Base-by-base conservation (phyloP, 2,113 vertebrate species). In the Serilophus lunatus region DNA sequence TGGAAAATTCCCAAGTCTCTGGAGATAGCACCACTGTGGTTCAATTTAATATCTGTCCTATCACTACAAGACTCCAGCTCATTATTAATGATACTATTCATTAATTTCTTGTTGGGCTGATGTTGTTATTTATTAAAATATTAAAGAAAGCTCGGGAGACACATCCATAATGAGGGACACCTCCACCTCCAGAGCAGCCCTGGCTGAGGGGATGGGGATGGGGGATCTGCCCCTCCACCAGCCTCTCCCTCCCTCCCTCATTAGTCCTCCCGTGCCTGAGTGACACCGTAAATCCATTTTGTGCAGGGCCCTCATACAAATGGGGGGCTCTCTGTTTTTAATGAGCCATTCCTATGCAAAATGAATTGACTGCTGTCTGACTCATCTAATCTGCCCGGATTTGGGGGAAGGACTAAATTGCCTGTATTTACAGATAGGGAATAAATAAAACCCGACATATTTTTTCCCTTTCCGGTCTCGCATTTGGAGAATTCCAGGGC, bases 11-110 rank as follows among this genome's bases (percentile, higher is more conserved):
- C 98, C 96, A 98, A 98, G 98, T 99, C 99, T 99, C 99, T 96
- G 96, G 99, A 99, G 99, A 99, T 98, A 98, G 98, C 98, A 98
- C 98, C 98, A 98, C 98, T 98, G 98, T 98, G 98, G 98, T 99
- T 99, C 99, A 99, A 99, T 99, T 99, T 99, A 99, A 99, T 99
- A 99, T 99, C 99, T 98, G 98, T 98, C 98, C 99, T 98, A 99
- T 99, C 99, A 99, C 98, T 99, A 99, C 99, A 99, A 98, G 98
- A 97, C 98, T 98, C 97, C n/a, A 98, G 98, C 99, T 99, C 99
- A 99, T 99, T 99, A 99, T 99, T 99, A 99, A 99, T 99, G 99
- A 99, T 99, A 99, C 99, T 99, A 99, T 99, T 99, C 99, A 99
- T 99, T 99, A 99, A 99, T 99, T 99, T 99, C 98, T 99, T 99